These are phyloP conservation scores for Dione vanillae DNA, from an alignment of 2,888 invertebrate genomes.

Conservation along the genomic window DNA sequence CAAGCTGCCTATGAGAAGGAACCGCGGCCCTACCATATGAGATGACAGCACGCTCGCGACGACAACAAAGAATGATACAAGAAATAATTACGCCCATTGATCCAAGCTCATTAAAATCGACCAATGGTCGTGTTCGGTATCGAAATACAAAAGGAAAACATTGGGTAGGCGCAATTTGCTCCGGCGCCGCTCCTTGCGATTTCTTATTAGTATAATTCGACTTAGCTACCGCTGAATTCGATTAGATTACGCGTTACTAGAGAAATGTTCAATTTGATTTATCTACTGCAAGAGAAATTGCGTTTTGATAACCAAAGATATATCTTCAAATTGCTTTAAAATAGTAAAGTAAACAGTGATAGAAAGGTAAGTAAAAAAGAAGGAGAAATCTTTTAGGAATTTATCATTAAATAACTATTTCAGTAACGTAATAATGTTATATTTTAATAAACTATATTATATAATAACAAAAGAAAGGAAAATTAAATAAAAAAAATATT, in stretches of 20 bases:
- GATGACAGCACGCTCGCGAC: conserved; percentile 73
- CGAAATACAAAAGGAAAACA: conserved; percentile 68
- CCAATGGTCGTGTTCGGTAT: conserved; percentile 68
- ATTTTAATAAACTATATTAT: too few relatives aligned
- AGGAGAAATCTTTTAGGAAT: too few relatives aligned
- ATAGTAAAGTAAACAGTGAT: conserved; percentile 16
- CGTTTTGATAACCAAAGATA: conserved; percentile 27
- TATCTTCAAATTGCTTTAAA: conserved; percentile 29
- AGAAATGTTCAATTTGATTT: conserved; percentile 66
- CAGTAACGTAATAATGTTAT: too few relatives aligned
- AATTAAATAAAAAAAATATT: too few relatives aligned
- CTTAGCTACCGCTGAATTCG: conserved; percentile 68
- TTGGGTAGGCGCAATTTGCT: conserved; percentile 73
- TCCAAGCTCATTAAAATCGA: conserved; percentile 78
- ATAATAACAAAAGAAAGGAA: too few relatives aligned
- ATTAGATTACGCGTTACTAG: conserved; percentile 69
- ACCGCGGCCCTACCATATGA: conserved; percentile 58
- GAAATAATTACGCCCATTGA: conserved; percentile 83
- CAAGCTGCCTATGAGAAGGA: conserved; percentile 52
- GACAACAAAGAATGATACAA: conserved; percentile 76
- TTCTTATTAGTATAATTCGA: conserved; percentile 76
- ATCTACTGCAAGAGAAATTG: conserved; percentile 42
- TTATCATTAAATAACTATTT: too few relatives aligned
- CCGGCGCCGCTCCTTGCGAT: conserved; percentile 71
- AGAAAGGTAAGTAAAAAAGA: neutral